Base-by-base conservation (phyloP, 2,888 invertebrate genomes). In the Resseliella maxima region DNA sequence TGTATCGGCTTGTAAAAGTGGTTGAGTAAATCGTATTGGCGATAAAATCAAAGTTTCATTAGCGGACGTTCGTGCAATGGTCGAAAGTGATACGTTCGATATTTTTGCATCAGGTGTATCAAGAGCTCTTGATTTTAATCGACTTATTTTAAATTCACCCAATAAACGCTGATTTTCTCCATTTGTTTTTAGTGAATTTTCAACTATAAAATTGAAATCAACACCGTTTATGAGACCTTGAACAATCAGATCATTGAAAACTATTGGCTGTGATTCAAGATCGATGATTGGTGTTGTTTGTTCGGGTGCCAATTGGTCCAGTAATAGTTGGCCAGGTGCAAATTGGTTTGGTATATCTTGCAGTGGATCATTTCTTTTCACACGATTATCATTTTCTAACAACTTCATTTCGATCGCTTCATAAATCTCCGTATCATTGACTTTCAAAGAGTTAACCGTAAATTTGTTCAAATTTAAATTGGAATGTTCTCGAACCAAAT, bases 181-280 rank as follows among this genome's bases (percentile, higher is more conserved):
- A 1, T 88, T 88, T 31, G 90, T 91, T 89, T 91, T 92, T 18
- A 94, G 89, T 0, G 92, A 90, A 87, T 92, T 90, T 86, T 92
- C 89, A 35, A 91, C 87, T 41, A 94, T 88, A 18, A 91, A 89
- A 0, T 89, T 88, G 88, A 93, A 90, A 86, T 90, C 89, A 5
- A 92, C 88, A 15, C 91, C 90, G 89, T 94, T 94, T 0, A 94
- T 88, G 18, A 89, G 90, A n/a, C 92, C 92, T 1, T 89, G 89
- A n/a, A 93, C 89, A 21, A 89, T 88, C 12, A 93, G 88, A 38
- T 92, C 89, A 86, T 92, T 89, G 0, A 92, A 90, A 36, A 88
- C 89, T 6, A 93, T 87, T n/a, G 31, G 31, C 21, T 54, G 8
- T 10, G 54, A 24, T 54, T n/a, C n/a, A n/a, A n/a, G n/a, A n/a